Base-by-base conservation (phyloP, 2,797 vertebrate genomes). In the Danio jaintianensis region DNA sequence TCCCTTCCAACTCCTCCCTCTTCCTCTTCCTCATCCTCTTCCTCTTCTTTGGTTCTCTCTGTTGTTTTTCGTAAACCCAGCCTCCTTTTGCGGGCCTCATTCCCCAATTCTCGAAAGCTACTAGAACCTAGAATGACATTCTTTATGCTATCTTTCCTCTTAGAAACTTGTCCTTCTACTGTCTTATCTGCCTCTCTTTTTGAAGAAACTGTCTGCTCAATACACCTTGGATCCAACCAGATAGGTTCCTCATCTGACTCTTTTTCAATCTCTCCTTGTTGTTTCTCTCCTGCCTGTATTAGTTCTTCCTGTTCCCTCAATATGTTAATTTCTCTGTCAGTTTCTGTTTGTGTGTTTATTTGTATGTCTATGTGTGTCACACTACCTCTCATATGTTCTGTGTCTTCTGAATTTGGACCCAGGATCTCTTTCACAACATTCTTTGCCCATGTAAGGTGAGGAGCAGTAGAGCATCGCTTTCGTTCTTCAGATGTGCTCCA, bases 391-490 rank as follows among this genome's bases (percentile, higher is more conserved):
- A 7, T 45, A 6, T n/a, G 66, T 61, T 89, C 73, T 45, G 43
- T 62, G 12, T 79, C 86, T 15, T 85, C 88, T 16, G 88, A 78
- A 69, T 87, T 88, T 82, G 80, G 50, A 69, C 91, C 93, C 59
- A 94, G 83, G 83, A 94, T 93, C 86, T 93, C 91, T 4, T 71
- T 86, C 29, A 93, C 80, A 40, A 94, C 87, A 22, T 82, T 87
- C 81, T 89, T 92, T 75, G 93, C 93, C 93, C 93, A 94, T 88
- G 92, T 94, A 52, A 95, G 87, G 83, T 94, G 93, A 7, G 93
- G 91, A 36, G 93, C 89, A 86, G 93, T 91, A 50, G 93, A 94
- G 70, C 86, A 86, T 4, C 87, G 84, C 75, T 93, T 94, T 45
- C 86, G 85, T 29, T 90, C 89, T 59, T 90, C 90, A 0, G 85